Conservation (phyloP, 2,797 vertebrate species). For the Pteropus rufus region DNA sequence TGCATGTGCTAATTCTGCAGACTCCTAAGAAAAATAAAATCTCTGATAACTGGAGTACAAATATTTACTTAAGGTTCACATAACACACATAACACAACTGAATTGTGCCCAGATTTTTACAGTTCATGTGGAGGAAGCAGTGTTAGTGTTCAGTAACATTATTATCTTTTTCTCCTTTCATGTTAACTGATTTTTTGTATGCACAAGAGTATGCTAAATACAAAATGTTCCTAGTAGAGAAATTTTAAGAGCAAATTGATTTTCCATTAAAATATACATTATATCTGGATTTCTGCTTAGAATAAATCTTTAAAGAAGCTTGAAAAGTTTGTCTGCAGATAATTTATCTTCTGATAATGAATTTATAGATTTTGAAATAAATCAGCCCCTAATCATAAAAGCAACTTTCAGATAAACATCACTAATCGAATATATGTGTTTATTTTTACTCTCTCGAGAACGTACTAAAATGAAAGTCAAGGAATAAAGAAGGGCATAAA, state of each 20-base stretch:
- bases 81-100: not conserved
- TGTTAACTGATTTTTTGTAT: not conserved
- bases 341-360: not conserved
- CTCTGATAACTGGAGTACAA: not conserved
- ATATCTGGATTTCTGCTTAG: not conserved
- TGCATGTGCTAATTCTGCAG: conserved; percentile 10
- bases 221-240: not conserved
- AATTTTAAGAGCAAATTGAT: conserved; percentile 1
- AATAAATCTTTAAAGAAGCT: conserved; percentile 34
- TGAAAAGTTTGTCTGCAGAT: not conserved
- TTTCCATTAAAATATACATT: conserved; percentile 33
- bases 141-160: not conserved
- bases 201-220: not conserved
- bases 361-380: conserved; percentile 43
- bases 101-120: not conserved
- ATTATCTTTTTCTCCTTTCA: not conserved
- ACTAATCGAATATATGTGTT: not conserved
- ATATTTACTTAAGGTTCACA: conserved; percentile 10
- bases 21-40: not conserved
- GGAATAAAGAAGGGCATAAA: not conserved
- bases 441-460: conserved; percentile 26
- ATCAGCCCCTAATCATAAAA: conserved; percentile 2
- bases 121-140: not conserved
- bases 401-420: conserved; percentile 25
- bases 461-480: not conserved